Conservation (phyloP, 2,113 vertebrate species). For the Rhynchomys soricoides region DNA sequence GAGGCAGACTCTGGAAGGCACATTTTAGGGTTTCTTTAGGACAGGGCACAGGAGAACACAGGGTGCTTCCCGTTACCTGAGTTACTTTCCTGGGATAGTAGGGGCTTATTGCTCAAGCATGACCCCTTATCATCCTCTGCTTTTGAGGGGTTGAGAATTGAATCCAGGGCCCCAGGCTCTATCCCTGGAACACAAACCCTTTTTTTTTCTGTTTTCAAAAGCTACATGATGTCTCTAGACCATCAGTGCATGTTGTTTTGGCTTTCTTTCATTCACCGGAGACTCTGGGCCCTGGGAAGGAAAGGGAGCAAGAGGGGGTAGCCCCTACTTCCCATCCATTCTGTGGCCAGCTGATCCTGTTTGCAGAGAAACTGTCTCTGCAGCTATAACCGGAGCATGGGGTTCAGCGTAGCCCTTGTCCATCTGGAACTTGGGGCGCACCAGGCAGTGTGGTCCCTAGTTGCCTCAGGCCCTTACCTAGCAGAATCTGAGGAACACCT, state of each 20-base stretch:
- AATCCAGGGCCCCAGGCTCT: not conserved
- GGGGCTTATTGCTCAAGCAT: not conserved
- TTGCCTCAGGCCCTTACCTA: not conserved
- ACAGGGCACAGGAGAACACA: not conserved
- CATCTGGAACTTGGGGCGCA: not conserved
- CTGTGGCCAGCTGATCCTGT: rapidly evolving
- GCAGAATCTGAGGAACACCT: not conserved
- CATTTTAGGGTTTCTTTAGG: not conserved
- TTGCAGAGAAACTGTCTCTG: not conserved
- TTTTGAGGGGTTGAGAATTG: not conserved
- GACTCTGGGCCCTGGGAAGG: not conserved
- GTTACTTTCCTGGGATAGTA: not conserved
- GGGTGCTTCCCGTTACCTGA: not conserved
- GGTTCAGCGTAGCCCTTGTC: not conserved
- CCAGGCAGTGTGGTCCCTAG: not conserved
- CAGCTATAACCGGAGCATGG: not conserved
- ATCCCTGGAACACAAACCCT: not conserved
- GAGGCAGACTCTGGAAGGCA: not conserved
- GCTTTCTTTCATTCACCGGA: not conserved
- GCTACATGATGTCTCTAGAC: not conserved
- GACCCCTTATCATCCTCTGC: too few species aligned
- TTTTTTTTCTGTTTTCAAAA: not conserved
- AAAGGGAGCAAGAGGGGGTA: rapidly evolving
- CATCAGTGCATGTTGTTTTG: not conserved
- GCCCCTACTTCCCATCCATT: not conserved